These are phyloP conservation scores for Chrysogorgia sp. DNA, from an alignment of 92 coral and sea anemone genomes.

Conservation along the genomic window DNA sequence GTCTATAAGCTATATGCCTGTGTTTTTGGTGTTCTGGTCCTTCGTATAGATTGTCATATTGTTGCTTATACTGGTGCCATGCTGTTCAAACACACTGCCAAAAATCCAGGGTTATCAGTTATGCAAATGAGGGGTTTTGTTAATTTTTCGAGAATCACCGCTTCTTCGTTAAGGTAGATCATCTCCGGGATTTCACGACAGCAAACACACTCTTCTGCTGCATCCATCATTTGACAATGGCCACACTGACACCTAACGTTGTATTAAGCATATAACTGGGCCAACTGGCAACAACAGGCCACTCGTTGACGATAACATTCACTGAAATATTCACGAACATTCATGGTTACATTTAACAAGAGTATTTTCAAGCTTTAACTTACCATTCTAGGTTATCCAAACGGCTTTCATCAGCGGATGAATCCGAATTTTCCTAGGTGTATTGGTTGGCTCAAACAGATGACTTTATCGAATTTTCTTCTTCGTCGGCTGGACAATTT, in stretches of 20 bases:
- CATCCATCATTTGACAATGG: constrained; percentile 43
- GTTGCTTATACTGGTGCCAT: constrained; percentile 40
- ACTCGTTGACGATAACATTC: too few relatives aligned
- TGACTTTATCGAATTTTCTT: not conserved
- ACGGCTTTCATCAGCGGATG: constrained; percentile 8
- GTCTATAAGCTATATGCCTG: constrained; percentile 50
- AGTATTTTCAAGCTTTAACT: not conserved
- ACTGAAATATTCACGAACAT: too few relatives aligned
- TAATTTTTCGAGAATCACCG: constrained; percentile 37
- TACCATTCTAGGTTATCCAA: constrained; percentile 12
- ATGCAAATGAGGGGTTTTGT: constrained; percentile 22
- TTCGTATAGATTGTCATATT: constrained; percentile 45
- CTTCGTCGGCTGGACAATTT: not conserved
- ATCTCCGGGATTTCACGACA: constrained; percentile 42
- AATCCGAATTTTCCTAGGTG: not conserved
- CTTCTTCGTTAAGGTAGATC: constrained; percentile 28
- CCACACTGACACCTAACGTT: constrained; percentile 18
- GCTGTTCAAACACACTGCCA: constrained; percentile 40
- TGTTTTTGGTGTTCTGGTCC: constrained; percentile 51
- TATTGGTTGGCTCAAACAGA: not conserved
- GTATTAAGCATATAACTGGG: too few relatives aligned
- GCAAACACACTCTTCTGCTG: constrained; percentile 31
- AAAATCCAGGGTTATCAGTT: constrained; percentile 41
- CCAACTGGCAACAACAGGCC: too few relatives aligned
- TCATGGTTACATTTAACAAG: too few relatives aligned